Evolutionary conservation across 2,888 invertebrate genomes (phyloP), one percentile per base, ranked within the genome.

Genomic region (Pteria penguin): DNA sequence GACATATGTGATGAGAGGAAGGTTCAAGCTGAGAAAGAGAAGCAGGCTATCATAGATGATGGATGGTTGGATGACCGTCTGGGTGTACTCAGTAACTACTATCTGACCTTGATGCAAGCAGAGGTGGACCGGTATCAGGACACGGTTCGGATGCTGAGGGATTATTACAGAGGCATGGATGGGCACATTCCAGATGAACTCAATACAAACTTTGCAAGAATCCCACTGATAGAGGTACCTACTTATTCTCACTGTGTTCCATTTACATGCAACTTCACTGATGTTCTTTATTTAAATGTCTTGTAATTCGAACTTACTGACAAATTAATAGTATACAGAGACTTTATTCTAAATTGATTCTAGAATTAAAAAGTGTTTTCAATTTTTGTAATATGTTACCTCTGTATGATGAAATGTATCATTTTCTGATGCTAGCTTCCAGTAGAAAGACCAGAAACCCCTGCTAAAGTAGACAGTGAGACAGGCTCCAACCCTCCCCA

Each of bases 151-250:
- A 80, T 92, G 82, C 78, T 92, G 80, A 92, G 90, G 76, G 92
- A 92, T 79, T 92, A 92, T 77, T 92, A 92, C 81, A 81, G 87
- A 26, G 90, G 90, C 4, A 92, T 92, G 91, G 91, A 92, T 45
- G 90, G 90, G 33, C 89, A 88, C 62, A 90, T 91, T 5, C 92
- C 92, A 11, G 91, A 91, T 73, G 89, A 89, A 69, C 82, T 87
- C 4, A 86, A 86, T 75, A 24, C 82, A 31, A 90, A 90, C 58
- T 91, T 87, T 80, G 82, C 87, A 26, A 83, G 92, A 70, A 75
- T 92, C 57, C 91, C 92, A 26, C 85, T 92, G 8, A 80, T 92
- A 67, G 92, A 92, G 87, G 91, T 92, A 78, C 11, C n/a, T n/a
- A n/a, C n/a, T n/a, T n/a, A n/a, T n/a, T n/a, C n/a, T n/a, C n/a